Base-by-base conservation (phyloP, 2,888 invertebrate species). In the Maniola hyperantus region DNA sequence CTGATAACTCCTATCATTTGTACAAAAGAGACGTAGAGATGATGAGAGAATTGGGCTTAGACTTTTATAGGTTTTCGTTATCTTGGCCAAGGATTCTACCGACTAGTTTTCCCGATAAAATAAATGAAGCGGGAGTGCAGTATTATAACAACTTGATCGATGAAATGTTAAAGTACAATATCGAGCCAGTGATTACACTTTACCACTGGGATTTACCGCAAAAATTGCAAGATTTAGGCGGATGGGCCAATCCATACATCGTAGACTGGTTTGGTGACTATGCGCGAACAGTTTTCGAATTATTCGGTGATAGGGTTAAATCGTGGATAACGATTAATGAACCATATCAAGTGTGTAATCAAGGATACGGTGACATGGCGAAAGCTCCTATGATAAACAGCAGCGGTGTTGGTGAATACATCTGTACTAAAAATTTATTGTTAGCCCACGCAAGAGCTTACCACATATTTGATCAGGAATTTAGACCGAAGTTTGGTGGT, bases 41-140 rank as follows among this genome's bases (percentile, higher is more conserved):
- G 71, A 68, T 89, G 54, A 77, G 79, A 39, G 77, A 86, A 64
- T 72, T 91, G 5, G 86, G 86, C 0, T 78, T 87, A 0, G 79
- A 92, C 67, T 85, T 84, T 67, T 93, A 93, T 75, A 81, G 93
- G 34, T 93, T 93, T 73, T 93, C 93, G 0, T 78, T 93, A n/a
- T 89, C 94, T 0, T 95, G 95, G 95, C 74, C 94, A 0, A 80
- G 95, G 42, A 84, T 95, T 18, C 78, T 95, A 58, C 94, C 95
- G 0, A 89, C 85, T 59, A 94, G 93, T 42, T 86, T 87, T 53
- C 72, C 84, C 2, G 84, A 91, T 58, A 75, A 81, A 6, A 77
- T 94, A 39, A 95, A 94, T 76, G 77, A 88, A 71, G 86, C 85
- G 2, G 76, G 76, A 5, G 74, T 79, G 13, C 65, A 72, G 34